Percentiles rank a stretch among this genome's conserved stretches.
phyloP scores from a whole-genome alignment of 30 jellyfish, hydroid and myxozoan species.

The Hydractinia symbiolongicarpus region DNA sequence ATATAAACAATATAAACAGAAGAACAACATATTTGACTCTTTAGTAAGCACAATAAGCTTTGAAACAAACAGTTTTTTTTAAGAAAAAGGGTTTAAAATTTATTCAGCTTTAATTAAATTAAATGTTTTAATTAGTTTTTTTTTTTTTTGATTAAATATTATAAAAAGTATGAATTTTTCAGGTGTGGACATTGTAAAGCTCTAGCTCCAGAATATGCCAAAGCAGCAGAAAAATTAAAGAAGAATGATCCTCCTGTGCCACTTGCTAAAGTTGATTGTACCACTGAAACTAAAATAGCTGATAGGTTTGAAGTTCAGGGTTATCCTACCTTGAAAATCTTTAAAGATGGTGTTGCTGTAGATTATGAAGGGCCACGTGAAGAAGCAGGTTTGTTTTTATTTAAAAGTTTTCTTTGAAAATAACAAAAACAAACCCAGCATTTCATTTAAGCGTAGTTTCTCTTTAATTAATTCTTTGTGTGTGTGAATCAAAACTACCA shows the following conservation, averaged over 20 bases:
- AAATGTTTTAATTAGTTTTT: too few species aligned
- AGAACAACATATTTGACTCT: too few species aligned
- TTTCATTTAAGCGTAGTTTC: too few species aligned
- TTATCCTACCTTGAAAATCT: conserved; percentile 80
- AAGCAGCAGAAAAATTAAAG: conserved; percentile 80
- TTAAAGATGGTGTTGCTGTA: conserved; percentile 67
- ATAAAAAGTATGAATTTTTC: background rate
- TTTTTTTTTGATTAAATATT: too few species aligned
- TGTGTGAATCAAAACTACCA: too few species aligned
- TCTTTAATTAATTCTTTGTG: too few species aligned
- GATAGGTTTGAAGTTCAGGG: conserved; percentile 86
- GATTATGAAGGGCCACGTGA: conserved; percentile 97
- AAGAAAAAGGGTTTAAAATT: background rate
- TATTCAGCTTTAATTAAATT: background rate
- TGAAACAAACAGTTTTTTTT: background rate
- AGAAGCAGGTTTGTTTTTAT: conserved; percentile 47
- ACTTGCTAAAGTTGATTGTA: conserved; percentile 95
- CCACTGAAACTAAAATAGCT: conserved; percentile 68
- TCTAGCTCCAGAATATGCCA: conserved; percentile 90
- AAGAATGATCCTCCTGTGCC: conserved; percentile 83
- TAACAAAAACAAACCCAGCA: too few species aligned
- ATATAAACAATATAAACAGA: too few species aligned
- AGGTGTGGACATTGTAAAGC: conserved; percentile 99
- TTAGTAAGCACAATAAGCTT: background rate
- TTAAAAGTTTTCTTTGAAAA: background rate